phyloP scores from a whole-genome alignment of 2,113 vertebrate species.

The Seriola rivoliana region DNA sequence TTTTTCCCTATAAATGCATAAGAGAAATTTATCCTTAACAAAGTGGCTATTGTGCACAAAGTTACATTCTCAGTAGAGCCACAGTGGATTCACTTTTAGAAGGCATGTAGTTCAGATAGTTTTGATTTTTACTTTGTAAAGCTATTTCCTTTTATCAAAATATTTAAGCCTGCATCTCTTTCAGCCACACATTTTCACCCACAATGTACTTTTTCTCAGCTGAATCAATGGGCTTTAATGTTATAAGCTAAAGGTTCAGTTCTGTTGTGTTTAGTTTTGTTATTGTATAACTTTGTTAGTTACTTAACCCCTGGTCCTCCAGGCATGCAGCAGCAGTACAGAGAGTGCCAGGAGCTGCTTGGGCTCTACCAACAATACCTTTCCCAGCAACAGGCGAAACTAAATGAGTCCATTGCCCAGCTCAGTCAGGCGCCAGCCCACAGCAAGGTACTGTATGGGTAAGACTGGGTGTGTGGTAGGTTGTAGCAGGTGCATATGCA shows the following conservation, averaged over 20 bases:
- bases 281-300: slow-evolving; percentile 44
- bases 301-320: slow-evolving; percentile 86
- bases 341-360: slow-evolving; percentile 95
- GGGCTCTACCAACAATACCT: slow-evolving; percentile 97
- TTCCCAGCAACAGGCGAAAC: slow-evolving; percentile 93
- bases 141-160: not conserved
- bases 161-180: slow-evolving; percentile 3
- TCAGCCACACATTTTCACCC: not conserved
- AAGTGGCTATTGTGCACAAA: slow-evolving; percentile 27
- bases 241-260: not conserved
- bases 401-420: slow-evolving; percentile 89
- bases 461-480: not conserved
- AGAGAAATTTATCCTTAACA: slow-evolving; percentile 5
- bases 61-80: slow-evolving; percentile 1
- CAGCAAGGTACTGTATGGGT: slow-evolving; percentile 88
- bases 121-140: not conserved
- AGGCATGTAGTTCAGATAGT: not conserved
- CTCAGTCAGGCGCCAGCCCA: slow-evolving; percentile 83
- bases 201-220: not conserved
- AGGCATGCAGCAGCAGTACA: slow-evolving; percentile 96
- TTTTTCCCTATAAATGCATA: slow-evolving; percentile 17
- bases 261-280: slow-evolving; percentile 16
- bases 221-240: slow-evolving; percentile 20
- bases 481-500: not conserved
- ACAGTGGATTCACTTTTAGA: not conserved